Percentiles rank a stretch among this genome's conserved stretches.
Conservation (phyloP, 2,113 vertebrate species). For the Menura novaehollandiae region DNA sequence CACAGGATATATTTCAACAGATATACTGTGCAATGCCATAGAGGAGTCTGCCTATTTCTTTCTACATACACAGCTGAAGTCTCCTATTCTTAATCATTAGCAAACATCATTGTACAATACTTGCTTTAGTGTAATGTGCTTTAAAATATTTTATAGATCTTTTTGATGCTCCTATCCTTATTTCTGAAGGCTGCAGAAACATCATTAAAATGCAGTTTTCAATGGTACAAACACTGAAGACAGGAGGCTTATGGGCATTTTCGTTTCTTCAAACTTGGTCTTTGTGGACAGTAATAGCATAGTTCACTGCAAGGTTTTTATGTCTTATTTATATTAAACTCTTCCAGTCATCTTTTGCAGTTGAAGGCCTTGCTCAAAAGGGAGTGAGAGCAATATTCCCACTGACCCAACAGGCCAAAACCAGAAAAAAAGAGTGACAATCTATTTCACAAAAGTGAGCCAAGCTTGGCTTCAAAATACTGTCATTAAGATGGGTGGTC, state of each 20-base stretch:
- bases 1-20: not conserved
- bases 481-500: not conserved
- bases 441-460: not conserved
- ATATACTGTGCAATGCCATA: not conserved
- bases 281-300: not conserved
- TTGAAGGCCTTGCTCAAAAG: not conserved
- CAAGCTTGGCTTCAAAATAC: not conserved
- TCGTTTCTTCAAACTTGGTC: not conserved
- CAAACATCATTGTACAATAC: not conserved
- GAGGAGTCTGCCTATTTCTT: not conserved
- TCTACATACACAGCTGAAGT: not conserved
- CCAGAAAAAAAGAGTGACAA: not conserved
- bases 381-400: not conserved
- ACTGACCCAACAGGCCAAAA: not conserved
- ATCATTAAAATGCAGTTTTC: not conserved
- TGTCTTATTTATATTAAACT: not conserved
- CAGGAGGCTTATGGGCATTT: not conserved
- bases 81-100: not conserved
- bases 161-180: not conserved
- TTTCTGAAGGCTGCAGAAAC: not conserved
- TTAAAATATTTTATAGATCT: not conserved
- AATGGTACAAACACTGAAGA: not conserved
- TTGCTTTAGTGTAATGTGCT: not conserved
- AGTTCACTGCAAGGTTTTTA: not conserved
- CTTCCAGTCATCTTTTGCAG: not conserved